These are phyloP conservation scores for Meandrina meandrites DNA, from an alignment of 92 coral and sea anemone genomes.

Conservation along the genomic window DNA sequence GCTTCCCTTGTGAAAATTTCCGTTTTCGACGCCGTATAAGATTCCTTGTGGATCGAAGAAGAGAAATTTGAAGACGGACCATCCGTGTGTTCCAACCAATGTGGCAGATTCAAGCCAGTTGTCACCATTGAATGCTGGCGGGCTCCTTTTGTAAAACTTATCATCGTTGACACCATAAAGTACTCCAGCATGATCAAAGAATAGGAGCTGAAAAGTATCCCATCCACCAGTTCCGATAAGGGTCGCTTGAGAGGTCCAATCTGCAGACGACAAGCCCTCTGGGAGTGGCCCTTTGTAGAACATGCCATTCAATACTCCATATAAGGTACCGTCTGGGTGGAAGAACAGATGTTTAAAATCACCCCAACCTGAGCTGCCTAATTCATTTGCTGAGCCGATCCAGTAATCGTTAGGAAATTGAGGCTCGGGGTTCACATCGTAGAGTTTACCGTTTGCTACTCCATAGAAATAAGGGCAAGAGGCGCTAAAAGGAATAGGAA, in stretches of 20 bases:
- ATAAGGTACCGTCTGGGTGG: conserved; percentile 20
- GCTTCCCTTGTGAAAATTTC: conserved; percentile 5
- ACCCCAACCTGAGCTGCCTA: conserved; percentile 8
- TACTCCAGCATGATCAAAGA: conserved; percentile 30
- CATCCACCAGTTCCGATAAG: conserved; percentile 28
- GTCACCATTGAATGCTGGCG: conserved; percentile 1
- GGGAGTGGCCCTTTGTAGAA: conserved; percentile 24
- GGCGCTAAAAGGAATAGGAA: too few species aligned
- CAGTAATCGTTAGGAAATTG: background rate
- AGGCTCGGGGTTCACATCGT: background rate
- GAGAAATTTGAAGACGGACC: too few species aligned
- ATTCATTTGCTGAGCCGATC: background rate
- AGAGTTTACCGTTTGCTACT: background rate
- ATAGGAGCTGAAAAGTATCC: conserved; percentile 21
- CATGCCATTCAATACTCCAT: background rate
- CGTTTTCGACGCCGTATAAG: conserved; percentile 31
- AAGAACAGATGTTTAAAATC: conserved; percentile 13
- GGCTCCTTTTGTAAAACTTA: conserved; percentile 12
- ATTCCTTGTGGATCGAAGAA: conserved; percentile 11
- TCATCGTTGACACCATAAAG: conserved; percentile 23
- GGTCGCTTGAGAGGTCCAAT: conserved; percentile 10
- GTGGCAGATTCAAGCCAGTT: conserved; percentile 20
- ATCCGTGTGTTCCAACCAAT: background rate
- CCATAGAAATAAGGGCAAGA: background rate
- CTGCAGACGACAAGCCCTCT: background rate